These are phyloP conservation scores for Megaptera novaeangliae DNA, from an alignment of 2,113 vertebrate genomes.

Conservation along the genomic window DNA sequence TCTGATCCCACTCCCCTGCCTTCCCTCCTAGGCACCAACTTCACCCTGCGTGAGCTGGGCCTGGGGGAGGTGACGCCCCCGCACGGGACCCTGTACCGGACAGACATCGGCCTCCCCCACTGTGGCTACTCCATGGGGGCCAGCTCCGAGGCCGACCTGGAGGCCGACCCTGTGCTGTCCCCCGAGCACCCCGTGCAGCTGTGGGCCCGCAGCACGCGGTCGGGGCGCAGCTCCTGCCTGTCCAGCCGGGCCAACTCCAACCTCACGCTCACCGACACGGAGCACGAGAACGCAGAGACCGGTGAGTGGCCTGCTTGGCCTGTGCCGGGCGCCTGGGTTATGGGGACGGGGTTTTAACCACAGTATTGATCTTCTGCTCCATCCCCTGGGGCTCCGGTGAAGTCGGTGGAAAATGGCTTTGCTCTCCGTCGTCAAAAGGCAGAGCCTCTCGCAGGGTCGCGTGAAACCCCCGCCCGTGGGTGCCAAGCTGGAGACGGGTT, in stretches of 20 bases:
- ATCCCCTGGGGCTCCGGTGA: background rate
- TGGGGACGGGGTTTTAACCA: background rate
- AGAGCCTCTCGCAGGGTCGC: background rate
- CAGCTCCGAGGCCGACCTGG: constrained; percentile 92
- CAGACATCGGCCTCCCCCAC: constrained; percentile 90
- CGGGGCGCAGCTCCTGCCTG: constrained; percentile 95
- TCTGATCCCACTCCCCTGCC: background rate
- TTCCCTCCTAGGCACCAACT: constrained; percentile 86
- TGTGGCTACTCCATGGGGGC: constrained; percentile 90
- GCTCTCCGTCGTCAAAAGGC: constrained; percentile 32
- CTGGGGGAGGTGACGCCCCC: constrained; percentile 89
- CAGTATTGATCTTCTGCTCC: constrained; percentile 26
- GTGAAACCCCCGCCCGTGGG: constrained; percentile 54
- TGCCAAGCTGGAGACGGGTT: constrained; percentile 56
- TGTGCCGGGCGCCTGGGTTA: background rate
- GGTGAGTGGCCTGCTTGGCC: constrained; percentile 79
- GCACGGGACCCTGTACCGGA: constrained; percentile 89
- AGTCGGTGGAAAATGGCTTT: constrained; percentile 63
- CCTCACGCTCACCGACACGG: constrained; percentile 96
- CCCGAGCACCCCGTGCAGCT: constrained; percentile 92
- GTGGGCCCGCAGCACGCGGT: constrained; percentile 93
- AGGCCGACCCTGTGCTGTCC: constrained; percentile 92
- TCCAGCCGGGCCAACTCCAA: constrained; percentile 98
- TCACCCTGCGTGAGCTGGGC: constrained; percentile 91
- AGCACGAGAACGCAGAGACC: constrained; percentile 95